Base-by-base conservation (phyloP, 2,888 invertebrate species). In the Diploptera punctata region DNA sequence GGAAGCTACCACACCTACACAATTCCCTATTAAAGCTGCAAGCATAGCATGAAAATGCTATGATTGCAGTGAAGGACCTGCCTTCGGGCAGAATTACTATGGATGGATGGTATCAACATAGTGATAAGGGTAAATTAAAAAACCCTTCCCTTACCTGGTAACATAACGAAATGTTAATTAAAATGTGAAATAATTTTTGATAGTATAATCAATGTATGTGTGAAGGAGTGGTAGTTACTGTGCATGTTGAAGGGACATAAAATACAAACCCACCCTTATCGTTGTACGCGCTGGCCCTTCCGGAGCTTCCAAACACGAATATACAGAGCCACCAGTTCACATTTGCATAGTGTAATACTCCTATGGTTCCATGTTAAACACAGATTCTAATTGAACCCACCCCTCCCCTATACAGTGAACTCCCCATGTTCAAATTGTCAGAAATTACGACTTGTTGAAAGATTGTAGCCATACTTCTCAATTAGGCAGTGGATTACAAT, bases 401-500 rank as follows among this genome's bases (percentile, higher is more conserved):
- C 57, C 57, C 47, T 10, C 47, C 5, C 57, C 29, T 2, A 19
- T 9, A 3, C 3, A 19, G 16, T 24, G 10, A 9, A 54, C 26
- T n/a, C 31, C 57, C 7, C 1, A 13, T 16, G 47, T 57, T n/a
- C 57, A 29, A 57, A 57, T 65, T 26, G 65, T 38, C 21, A 44
- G 47, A 65, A 44, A 44, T 44, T 65, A 65, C 44, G 29, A 65
- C n/a, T 18, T 16, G 43, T 65, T 65, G 65, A 65, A 65, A 65
- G 65, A 29, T 47, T 47, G 47, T 47, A 47, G 16, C 16, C 47
- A 65, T 65, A 44, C 65, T 44, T 65, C 47, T 65, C 65, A 65
- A 26, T 65, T 65, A 44, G 65, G n/a, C n/a, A 29, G 26, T 4
- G 26, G n/a, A 29, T 57, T 29, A 29, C 24, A 24, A 31, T 31